Conservation (phyloP, 2,113 vertebrate genomes). For the Scomber japonicus region DNA sequence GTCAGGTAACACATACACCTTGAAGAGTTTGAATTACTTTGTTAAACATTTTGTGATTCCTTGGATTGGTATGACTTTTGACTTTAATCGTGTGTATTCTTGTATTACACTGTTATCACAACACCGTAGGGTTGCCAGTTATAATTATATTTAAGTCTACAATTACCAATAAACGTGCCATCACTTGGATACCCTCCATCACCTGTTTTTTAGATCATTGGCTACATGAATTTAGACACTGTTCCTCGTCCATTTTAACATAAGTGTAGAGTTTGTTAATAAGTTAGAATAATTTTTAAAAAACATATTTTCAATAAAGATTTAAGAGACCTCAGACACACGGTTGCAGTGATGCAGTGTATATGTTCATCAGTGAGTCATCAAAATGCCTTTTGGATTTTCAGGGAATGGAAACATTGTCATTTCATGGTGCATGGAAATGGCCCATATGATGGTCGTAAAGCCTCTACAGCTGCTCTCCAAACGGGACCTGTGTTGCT, state of each 20-base stretch:
- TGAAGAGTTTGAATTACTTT: background rate
- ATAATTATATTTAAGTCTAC: too few relatives aligned
- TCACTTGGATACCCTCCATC: too few relatives aligned
- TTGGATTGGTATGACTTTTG: background rate
- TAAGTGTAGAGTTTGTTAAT: too few relatives aligned
- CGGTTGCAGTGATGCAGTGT: constrained; percentile 10
- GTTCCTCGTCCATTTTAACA: background rate
- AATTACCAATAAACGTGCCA: too few relatives aligned
- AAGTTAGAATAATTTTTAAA: too few relatives aligned
- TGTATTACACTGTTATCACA: background rate
- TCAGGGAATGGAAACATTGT: constrained; percentile 70
- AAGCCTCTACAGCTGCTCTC: constrained; percentile 79
- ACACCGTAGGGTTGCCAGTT: too few relatives aligned
- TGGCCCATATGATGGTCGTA: constrained; percentile 67
- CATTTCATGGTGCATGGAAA: constrained; percentile 69
- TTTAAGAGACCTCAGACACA: background rate
- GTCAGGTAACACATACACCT: background rate
- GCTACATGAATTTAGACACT: background rate
- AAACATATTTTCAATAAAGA: constrained; percentile 4
- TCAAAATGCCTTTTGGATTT: constrained; percentile 53
- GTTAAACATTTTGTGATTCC: background rate
- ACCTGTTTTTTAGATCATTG: background rate
- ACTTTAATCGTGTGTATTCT: background rate
- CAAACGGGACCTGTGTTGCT: constrained; percentile 70
- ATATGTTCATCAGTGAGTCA: constrained; percentile 54